Percentiles rank a stretch among this genome's conserved stretches.
Evolutionary conservation across 2,797 vertebrate genomes (phyloP).

Genomic region (Furcifer pardalis): DNA sequence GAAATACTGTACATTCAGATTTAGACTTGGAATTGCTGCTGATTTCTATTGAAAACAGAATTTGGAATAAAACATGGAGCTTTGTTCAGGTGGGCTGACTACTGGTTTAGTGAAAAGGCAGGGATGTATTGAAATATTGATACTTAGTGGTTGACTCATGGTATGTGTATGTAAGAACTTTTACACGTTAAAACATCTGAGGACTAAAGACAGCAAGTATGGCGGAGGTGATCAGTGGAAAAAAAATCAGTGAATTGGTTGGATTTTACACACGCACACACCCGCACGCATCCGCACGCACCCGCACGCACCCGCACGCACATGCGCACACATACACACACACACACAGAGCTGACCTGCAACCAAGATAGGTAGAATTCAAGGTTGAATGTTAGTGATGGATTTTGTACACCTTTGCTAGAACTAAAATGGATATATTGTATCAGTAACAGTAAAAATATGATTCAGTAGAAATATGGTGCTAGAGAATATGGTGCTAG

Average conservation of each 20-base stretch:
- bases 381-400: neutral
- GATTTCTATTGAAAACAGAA: neutral
- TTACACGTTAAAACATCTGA: neutral
- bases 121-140: neutral
- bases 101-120: neutral
- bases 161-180: neutral
- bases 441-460: no score
- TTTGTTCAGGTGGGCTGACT: neutral
- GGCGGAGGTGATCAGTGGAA: neutral
- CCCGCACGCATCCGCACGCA: no score
- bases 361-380: neutral
- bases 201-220: neutral
- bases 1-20: no score
- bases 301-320: no score
- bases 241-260: neutral
- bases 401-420: neutral
- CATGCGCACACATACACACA: no score
- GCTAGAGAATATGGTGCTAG: no score
- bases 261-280: neutral
- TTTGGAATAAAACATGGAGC: neutral
- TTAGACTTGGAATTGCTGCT: neutral
- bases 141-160: neutral
- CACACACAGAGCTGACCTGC: neutral
- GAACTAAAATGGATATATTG: neutral
- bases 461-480: no score